Conservation (phyloP, 2,888 invertebrate species). For the Caenorhabditis sulstoni region DNA sequence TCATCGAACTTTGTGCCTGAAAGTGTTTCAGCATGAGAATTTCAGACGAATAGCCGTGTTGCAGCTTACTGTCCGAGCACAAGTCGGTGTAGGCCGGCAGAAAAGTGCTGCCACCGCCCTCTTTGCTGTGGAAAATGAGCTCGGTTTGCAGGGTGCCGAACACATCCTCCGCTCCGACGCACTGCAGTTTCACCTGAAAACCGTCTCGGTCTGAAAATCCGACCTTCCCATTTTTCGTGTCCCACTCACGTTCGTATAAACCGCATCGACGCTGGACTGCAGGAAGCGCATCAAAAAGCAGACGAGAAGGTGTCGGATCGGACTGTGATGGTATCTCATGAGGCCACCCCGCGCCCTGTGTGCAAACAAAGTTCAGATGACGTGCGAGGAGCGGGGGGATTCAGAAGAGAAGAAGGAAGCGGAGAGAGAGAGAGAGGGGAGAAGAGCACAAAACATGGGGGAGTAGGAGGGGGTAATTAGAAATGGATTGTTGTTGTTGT, state of each 20-base stretch:
- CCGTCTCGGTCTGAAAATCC: neutral
- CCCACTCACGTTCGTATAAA: conserved; percentile 35
- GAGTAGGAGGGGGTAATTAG: neutral
- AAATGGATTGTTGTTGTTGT: neutral
- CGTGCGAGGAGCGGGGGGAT: too few species aligned
- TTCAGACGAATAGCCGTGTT: too few species aligned
- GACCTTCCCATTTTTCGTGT: neutral
- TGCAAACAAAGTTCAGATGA: conserved; percentile 1
- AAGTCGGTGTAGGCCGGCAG: conserved; percentile 34
- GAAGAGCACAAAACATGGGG: neutral
- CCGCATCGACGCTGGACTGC: conserved; percentile 46
- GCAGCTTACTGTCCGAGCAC: conserved; percentile 24
- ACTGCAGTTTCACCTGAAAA: conserved; percentile 44
- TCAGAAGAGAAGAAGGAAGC: too few species aligned
- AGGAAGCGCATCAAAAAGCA: conserved; percentile 45
- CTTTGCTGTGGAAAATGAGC: conserved; percentile 13
- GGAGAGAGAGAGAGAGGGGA: too few species aligned
- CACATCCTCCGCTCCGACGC: conserved; percentile 39
- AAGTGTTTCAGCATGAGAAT: neutral
- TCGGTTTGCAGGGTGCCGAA: conserved; percentile 41
- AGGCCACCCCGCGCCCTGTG: conserved; percentile 30
- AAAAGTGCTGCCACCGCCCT: conserved; percentile 35
- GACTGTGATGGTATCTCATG: conserved; percentile 30
- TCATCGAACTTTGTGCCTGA: conserved; percentile 32
- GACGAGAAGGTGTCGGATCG: neutral